Conservation (phyloP, 2,797 vertebrate species). For the Coendou prehensilis region DNA sequence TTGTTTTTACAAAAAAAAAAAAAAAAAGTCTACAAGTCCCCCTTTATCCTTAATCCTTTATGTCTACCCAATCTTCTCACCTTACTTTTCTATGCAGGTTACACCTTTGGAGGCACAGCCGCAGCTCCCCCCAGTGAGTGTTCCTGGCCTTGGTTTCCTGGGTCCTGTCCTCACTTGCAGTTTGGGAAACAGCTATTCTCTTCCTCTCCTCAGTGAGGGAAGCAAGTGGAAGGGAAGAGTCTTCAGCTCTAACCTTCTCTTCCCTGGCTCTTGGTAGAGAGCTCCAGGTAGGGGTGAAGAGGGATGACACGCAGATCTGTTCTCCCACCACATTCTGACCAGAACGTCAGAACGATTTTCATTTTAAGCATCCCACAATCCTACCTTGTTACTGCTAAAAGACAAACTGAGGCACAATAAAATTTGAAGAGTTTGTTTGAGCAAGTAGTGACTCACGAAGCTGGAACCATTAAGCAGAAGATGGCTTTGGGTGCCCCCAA, state of each 20-base stretch:
- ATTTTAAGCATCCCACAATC: neutral
- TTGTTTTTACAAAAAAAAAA: neutral
- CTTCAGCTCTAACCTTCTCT: neutral
- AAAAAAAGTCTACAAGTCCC: neutral
- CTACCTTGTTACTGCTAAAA: neutral
- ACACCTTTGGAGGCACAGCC: neutral
- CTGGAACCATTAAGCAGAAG: neutral
- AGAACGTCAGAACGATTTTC: neutral
- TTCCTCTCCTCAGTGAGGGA: neutral
- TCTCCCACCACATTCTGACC: neutral
- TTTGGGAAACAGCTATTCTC: neutral
- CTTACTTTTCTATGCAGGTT: conserved; percentile 49
- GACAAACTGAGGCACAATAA: neutral
- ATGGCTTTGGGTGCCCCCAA: neutral
- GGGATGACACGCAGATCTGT: neutral
- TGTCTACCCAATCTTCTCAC: neutral
- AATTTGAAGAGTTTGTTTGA: neutral
- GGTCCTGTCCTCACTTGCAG: neutral
- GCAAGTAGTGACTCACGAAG: neutral
- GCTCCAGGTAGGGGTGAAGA: neutral
- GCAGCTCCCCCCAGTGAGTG: conserved; percentile 66
- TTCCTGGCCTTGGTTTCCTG: neutral
- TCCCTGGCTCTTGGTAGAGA: neutral
- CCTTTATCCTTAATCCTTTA: neutral
- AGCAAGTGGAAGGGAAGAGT: neutral